These are phyloP conservation scores for Montipora cactus DNA, from an alignment of 64 coral and sea anemone species.

Conservation along the genomic window DNA sequence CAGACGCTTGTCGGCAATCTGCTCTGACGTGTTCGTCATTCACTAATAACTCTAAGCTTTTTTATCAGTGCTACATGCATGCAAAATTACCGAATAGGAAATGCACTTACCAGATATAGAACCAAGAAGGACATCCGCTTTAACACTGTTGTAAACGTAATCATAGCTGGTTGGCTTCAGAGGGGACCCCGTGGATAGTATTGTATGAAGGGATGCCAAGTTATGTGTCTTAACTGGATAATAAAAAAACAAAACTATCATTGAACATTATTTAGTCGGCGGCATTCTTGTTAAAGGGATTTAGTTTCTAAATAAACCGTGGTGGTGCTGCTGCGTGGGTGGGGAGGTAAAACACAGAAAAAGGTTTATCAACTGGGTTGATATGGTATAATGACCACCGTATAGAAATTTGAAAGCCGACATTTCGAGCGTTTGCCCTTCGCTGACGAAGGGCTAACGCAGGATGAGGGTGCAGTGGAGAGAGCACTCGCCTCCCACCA, in stretches of 20 bases:
- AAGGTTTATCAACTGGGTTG: no score
- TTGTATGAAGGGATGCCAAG: constrained; percentile 80
- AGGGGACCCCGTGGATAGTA: constrained; percentile 92
- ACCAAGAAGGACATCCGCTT: constrained; percentile 89
- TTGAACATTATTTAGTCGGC: neutral
- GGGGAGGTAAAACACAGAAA: neutral
- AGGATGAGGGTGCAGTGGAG: no score
- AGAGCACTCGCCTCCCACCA: no score
- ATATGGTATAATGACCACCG: no score
- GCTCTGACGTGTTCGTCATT: no score
- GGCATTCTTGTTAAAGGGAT: neutral
- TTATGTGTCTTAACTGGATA: constrained; percentile 70
- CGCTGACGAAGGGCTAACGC: no score
- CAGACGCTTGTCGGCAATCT: no score
- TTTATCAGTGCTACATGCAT: neutral
- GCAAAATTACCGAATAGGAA: neutral
- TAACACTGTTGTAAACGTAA: constrained; percentile 90
- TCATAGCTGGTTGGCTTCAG: constrained; percentile 92
- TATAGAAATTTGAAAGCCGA: no score
- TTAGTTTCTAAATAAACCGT: no score
- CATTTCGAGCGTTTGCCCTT: no score
- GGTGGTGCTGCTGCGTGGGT: neutral
- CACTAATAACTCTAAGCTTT: no score
- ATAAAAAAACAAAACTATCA: neutral
- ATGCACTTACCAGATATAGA: constrained; percentile 87